Evolutionary conservation across 2,888 invertebrate species (phyloP).

Genomic region (Rambutsinella grinnellia): DNA sequence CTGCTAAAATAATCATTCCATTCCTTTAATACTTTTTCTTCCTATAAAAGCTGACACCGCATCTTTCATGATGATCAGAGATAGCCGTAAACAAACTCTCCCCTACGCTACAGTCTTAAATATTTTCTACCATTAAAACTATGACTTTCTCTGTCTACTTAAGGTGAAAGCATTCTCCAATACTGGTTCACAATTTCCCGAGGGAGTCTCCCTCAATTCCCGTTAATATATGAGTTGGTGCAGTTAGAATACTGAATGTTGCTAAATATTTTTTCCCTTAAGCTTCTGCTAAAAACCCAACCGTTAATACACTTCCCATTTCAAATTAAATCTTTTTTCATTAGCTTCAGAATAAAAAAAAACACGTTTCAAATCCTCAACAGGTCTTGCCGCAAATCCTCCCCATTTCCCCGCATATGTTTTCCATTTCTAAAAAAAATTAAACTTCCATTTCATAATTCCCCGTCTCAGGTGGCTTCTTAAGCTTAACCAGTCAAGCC

Average conservation of each 20-base stretch:
- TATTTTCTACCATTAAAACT: conserved; percentile 19
- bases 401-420: not conserved
- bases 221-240: too few species aligned
- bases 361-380: conserved; percentile 1
- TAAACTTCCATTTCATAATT: conserved; percentile 28
- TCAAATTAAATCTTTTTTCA: too few species aligned
- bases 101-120: not conserved
- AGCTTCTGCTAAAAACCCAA: too few species aligned
- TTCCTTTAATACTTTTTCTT: conserved; percentile 29
- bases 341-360: conserved; percentile 8
- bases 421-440: conserved; percentile 16
- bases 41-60: conserved; percentile 36
- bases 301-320: conserved; percentile 13
- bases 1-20: conserved; percentile 46
- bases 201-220: conserved; percentile 43
- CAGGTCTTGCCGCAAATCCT: not conserved
- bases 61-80: conserved; percentile 21
- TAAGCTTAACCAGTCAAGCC: not conserved
- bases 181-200: conserved; percentile 51
- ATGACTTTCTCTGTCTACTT: conserved; percentile 15
- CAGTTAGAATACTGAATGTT: too few species aligned
- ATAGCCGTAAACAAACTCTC: not conserved
- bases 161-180: conserved; percentile 1
- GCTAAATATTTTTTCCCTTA: too few species aligned
- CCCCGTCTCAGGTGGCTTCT: conserved; percentile 43